These are phyloP conservation scores for Macquaria australasica DNA, from an alignment of 2,113 vertebrate species.

Conservation along the genomic window DNA sequence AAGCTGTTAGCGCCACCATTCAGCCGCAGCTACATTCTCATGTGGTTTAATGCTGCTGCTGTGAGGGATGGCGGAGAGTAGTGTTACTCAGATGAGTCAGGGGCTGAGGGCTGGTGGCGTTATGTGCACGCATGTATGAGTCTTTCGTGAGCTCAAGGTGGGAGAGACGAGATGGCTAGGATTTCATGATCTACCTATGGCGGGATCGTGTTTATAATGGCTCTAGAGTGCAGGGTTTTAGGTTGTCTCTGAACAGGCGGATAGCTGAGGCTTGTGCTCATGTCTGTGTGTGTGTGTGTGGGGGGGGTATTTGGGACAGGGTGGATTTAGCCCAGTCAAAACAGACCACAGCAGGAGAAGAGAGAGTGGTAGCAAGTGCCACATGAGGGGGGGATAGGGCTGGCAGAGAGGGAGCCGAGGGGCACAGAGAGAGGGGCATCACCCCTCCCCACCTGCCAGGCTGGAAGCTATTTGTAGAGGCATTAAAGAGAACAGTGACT, in stretches of 20 bases:
- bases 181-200: constrained; percentile 54
- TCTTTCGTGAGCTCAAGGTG: constrained; percentile 29
- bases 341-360: constrained; percentile 53
- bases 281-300: too few species aligned
- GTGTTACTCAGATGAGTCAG: constrained; percentile 56
- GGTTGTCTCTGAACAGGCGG: constrained; percentile 19
- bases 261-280: constrained; percentile 57
- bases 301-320: constrained; percentile 48
- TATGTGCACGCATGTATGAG: neutral
- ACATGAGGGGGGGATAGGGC: constrained; percentile 47
- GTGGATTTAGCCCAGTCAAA: constrained; percentile 73
- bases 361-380: constrained; percentile 55
- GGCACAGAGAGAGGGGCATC: constrained; percentile 50
- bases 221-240: constrained; percentile 31
- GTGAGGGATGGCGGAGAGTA: constrained; percentile 37
- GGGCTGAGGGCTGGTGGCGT: constrained; percentile 8
- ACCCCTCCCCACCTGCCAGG: constrained; percentile 10
- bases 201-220: constrained; percentile 35
- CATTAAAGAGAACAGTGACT: constrained; percentile 65
- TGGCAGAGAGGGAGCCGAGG: constrained; percentile 44
- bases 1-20: constrained; percentile 64
- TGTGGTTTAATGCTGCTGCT: constrained; percentile 62
- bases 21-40: constrained; percentile 58
- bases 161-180: constrained; percentile 21
- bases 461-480: constrained; percentile 73